phyloP scores from a whole-genome alignment of 2,888 invertebrate genomes.

The Acrocyrtus sp. region DNA sequence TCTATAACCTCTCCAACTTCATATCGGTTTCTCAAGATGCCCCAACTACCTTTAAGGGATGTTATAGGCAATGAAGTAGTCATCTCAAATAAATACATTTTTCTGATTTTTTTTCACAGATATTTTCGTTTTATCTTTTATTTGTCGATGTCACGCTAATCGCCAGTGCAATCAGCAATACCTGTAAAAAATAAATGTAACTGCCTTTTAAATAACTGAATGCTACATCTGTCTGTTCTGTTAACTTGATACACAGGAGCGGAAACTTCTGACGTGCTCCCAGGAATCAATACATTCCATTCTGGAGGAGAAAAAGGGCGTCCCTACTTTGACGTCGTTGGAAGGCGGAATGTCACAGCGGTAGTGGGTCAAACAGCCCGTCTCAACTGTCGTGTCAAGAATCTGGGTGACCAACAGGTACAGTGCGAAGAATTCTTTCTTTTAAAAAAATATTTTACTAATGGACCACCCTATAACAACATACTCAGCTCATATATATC shows the following conservation, averaged over 20 bases:
- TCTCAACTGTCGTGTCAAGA: conserved; percentile 84
- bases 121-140: too few species aligned
- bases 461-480: too few species aligned
- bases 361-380: conserved; percentile 85
- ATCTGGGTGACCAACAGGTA: conserved; percentile 87
- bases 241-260: conserved; percentile 56
- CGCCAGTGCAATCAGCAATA: too few species aligned
- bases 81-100: too few species aligned
- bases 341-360: conserved; percentile 83
- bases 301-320: conserved; percentile 65
- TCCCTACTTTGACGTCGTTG: conserved; percentile 87
- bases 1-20: too few species aligned
- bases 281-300: conserved; percentile 61
- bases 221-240: neutral
- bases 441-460: too few species aligned
- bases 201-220: too few species aligned
- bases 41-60: neutral
- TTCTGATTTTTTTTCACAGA: too few species aligned
- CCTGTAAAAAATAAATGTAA: too few species aligned
- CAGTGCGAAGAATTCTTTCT: conserved; percentile 65
- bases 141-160: too few species aligned
- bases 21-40: neutral
- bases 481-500: too few species aligned
- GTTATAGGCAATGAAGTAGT: too few species aligned
- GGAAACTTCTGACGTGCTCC: conserved; percentile 62